Evolutionary conservation across 2,888 invertebrate species (phyloP).

Genomic region (Clostera curtula): DNA sequence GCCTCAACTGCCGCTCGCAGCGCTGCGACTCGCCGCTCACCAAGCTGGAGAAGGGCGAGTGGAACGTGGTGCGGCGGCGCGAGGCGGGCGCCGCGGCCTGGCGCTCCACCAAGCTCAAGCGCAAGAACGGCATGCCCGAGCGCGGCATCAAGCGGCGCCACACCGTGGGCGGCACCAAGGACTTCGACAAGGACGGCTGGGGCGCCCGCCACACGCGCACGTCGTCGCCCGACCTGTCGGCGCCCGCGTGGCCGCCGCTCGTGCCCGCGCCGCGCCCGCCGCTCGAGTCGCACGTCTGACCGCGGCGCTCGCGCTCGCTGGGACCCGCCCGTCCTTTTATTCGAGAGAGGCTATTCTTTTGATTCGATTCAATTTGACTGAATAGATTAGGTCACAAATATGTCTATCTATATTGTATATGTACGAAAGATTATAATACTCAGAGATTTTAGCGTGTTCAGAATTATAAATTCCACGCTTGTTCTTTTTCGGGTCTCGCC

Average conservation of each 20-base stretch:
- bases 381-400: conserved; percentile 70
- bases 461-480: conserved; percentile 30
- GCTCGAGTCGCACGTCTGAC: conserved; percentile 39
- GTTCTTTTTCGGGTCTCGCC: conserved; percentile 21
- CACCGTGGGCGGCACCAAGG: conserved; percentile 95
- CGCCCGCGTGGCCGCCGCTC: conserved; percentile 44
- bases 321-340: conserved; percentile 41
- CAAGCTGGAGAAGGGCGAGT: conserved; percentile 82
- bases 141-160: conserved; percentile 90
- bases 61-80: conserved; percentile 79
- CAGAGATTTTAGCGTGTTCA: conserved; percentile 31
- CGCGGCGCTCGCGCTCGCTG: neutral
- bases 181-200: conserved; percentile 80
- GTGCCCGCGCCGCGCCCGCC: conserved; percentile 39
- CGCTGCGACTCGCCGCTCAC: conserved; percentile 50
- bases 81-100: conserved; percentile 71
- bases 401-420: conserved; percentile 48
- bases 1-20: conserved; percentile 18
- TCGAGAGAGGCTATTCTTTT: conserved; percentile 70
- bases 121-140: conserved; percentile 87
- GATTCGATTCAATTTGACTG: conserved; percentile 71
- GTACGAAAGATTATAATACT: conserved; percentile 56
- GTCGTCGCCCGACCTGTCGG: conserved; percentile 74
- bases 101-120: conserved; percentile 79
- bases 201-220: conserved; percentile 76